These are phyloP conservation scores for Melanaphis sacchari DNA, from an alignment of 1,140 invertebrate genomes.

Conservation along the genomic window DNA sequence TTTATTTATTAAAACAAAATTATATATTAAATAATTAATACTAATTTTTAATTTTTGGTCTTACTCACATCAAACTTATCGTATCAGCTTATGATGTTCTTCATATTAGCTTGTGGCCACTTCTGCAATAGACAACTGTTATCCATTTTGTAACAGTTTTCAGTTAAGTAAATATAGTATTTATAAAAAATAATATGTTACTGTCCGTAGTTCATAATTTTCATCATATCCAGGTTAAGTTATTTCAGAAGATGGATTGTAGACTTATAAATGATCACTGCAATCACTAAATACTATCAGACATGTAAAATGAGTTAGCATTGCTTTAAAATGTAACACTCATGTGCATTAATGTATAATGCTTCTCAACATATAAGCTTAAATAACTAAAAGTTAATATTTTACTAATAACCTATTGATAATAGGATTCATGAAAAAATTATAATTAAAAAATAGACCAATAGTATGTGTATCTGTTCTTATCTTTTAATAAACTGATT, in stretches of 20 bases:
- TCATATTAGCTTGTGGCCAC: background rate
- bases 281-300: constrained; percentile 30
- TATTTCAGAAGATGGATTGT: background rate
- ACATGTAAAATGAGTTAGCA: background rate
- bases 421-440: background rate
- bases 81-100: background rate
- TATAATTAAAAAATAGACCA: constrained; percentile 53
- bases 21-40: background rate
- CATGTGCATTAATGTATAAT: background rate
- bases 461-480: constrained; percentile 53
- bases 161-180: background rate
- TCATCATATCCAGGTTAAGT: background rate
- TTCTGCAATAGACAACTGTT: background rate
- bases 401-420: background rate
- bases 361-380: constrained; percentile 15
- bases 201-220: background rate
- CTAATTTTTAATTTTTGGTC: background rate
- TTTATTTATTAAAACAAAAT: background rate
- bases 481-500: constrained; percentile 55
- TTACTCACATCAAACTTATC: background rate
- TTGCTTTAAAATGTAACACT: background rate
- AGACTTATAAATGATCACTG: background rate
- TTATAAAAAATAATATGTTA: background rate
- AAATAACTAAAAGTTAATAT: background rate
- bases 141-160: background rate